Evolutionary conservation across 1,140 invertebrate genomes (phyloP).

Genomic region (Anastrepha ludens): DNA sequence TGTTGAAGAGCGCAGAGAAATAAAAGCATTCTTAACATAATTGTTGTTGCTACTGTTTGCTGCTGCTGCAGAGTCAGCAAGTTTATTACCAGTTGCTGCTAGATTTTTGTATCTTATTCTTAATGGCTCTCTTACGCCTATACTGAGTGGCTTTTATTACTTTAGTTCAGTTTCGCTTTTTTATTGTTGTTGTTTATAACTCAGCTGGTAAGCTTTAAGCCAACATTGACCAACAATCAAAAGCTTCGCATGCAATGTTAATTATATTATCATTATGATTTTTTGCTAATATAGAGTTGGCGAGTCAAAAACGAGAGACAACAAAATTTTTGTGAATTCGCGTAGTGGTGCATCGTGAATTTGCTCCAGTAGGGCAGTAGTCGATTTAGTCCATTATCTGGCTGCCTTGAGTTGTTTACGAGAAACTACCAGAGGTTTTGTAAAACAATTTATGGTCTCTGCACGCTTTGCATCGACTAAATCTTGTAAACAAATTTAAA

Average conservation of each 20-base stretch:
- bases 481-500: too few relatives aligned
- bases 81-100: background rate
- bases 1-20: background rate
- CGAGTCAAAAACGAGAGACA: too few relatives aligned
- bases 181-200: background rate
- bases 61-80: background rate
- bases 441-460: too few relatives aligned
- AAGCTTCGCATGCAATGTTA: background rate
- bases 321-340: too few relatives aligned
- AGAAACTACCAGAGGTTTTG: too few relatives aligned
- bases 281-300: background rate
- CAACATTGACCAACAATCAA: background rate
- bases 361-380: too few relatives aligned
- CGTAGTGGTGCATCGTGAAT: too few relatives aligned
- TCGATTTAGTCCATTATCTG: too few relatives aligned
- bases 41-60: background rate
- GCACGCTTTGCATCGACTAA: too few relatives aligned
- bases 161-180: background rate
- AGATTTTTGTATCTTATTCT: background rate
- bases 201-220: background rate
- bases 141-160: background rate
- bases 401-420: too few relatives aligned
- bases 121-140: background rate
- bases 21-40: background rate
- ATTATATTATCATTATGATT: conserved; percentile 1